Conservation (phyloP, 2,113 vertebrate species). For the Myxocyprinus asiaticus region DNA sequence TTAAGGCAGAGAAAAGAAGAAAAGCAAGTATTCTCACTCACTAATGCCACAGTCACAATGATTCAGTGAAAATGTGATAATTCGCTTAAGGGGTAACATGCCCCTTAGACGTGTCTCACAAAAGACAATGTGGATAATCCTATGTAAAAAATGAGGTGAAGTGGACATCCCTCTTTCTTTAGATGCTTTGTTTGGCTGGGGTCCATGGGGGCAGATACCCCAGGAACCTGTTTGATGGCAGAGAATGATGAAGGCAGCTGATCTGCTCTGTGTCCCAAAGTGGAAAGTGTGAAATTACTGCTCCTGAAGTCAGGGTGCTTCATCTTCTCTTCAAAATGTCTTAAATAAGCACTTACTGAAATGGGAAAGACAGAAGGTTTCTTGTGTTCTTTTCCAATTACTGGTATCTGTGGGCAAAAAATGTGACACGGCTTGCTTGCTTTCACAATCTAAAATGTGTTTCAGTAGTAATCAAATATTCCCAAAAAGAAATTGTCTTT, state of each 20-base stretch:
- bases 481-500: too few relatives aligned
- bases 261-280: conserved; percentile 45
- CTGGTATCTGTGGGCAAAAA: too few relatives aligned
- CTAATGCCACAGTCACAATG: not conserved
- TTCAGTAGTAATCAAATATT: too few relatives aligned
- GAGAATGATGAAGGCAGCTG: conserved; percentile 49
- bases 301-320: not conserved
- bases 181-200: conserved; percentile 23
- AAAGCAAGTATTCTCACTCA: conserved; percentile 7
- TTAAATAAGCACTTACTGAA: not conserved
- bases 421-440: too few relatives aligned
- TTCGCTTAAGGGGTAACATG: conserved; percentile 27
- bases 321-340: not conserved
- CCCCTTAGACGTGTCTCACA: conserved; percentile 19
- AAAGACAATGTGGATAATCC: conserved; percentile 52
- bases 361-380: not conserved
- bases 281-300: conserved; percentile 37
- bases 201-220: conserved; percentile 10
- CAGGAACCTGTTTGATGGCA: conserved; percentile 14
- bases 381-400: not conserved
- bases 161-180: conserved; percentile 8
- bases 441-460: too few relatives aligned
- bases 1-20: not conserved
- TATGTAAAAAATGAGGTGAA: conserved; percentile 37
- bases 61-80: conserved; percentile 36